Conservation (phyloP, 2,113 vertebrate species). For the Caranx melampygus region DNA sequence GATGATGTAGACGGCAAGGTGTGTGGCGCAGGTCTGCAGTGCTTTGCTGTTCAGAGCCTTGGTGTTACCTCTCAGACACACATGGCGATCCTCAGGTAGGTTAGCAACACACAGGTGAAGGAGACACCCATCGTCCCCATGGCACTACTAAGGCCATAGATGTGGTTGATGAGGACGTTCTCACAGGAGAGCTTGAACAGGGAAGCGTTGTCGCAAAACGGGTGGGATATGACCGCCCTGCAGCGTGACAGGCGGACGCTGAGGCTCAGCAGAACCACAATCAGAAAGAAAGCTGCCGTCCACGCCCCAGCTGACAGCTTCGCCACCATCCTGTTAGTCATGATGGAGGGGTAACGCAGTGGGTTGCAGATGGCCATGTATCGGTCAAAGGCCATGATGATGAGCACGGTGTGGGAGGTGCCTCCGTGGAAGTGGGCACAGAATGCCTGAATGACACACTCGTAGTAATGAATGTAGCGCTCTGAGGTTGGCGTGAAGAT, state of each 20-base stretch:
- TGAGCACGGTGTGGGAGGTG: slow-evolving; percentile 55
- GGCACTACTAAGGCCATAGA: slow-evolving; percentile 54
- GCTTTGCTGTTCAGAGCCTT: slow-evolving; percentile 52
- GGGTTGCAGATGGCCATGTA: slow-evolving; percentile 76
- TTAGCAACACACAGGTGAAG: slow-evolving; percentile 39
- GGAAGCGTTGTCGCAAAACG: slow-evolving; percentile 75
- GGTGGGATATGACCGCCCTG: slow-evolving; percentile 51
- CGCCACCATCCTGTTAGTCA: slow-evolving; percentile 63
- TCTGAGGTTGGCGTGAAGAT: slow-evolving; percentile 3
- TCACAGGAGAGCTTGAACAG: slow-evolving; percentile 76
- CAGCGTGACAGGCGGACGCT: slow-evolving; percentile 64
- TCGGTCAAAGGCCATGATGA: slow-evolving; percentile 76
- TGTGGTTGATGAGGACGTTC: slow-evolving; percentile 59
- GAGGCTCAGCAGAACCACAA: slow-evolving; percentile 50
- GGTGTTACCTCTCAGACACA: slow-evolving; percentile 55
- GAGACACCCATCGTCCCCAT: too few relatives aligned
- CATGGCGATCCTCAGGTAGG: slow-evolving; percentile 66
- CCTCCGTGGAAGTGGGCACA: slow-evolving; percentile 43
- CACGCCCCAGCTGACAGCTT: slow-evolving; percentile 61
- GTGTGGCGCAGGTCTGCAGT: slow-evolving; percentile 31
- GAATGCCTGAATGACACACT: slow-evolving; percentile 70
- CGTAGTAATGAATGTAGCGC: slow-evolving; percentile 43
- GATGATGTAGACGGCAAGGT: slow-evolving; percentile 64
- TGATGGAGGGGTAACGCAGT: slow-evolving; percentile 58
- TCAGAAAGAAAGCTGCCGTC: neutral